phyloP scores from a whole-genome alignment of 2,113 vertebrate genomes.

The Pheucticus melanocephalus region DNA sequence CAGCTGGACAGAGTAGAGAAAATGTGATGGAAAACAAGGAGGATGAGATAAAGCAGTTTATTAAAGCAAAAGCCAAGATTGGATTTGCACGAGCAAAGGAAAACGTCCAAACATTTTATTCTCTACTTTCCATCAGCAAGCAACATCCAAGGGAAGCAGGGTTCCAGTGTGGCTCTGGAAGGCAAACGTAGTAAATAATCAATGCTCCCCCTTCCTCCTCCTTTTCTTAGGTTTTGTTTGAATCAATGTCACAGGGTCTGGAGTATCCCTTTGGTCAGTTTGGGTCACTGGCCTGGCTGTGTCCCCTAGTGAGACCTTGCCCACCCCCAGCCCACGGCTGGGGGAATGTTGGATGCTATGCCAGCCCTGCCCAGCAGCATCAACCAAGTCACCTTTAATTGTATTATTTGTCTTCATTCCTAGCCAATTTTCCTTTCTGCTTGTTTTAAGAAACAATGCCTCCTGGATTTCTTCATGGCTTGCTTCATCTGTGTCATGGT shows the following conservation, averaged over 20 bases:
- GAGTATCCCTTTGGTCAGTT: not conserved
- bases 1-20: not conserved
- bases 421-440: not conserved
- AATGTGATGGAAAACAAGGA: not conserved
- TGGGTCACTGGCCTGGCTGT: not conserved
- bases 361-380: not conserved
- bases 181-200: not conserved
- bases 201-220: not conserved
- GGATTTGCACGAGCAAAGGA: not conserved
- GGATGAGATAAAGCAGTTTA: not conserved
- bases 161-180: not conserved
- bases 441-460: not conserved
- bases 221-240: not conserved
- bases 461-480: not conserved
- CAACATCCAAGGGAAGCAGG: not conserved
- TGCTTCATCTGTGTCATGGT: not conserved
- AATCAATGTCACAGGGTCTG: not conserved
- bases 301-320: not conserved
- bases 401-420: not conserved
- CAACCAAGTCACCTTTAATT: not conserved
- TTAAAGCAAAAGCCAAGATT: not conserved
- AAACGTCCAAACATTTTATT: not conserved
- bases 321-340: not conserved
- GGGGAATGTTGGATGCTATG: not conserved
- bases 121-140: not conserved